Conservation (phyloP, 1,140 invertebrate genomes). For the Trichoplusia ni region DNA sequence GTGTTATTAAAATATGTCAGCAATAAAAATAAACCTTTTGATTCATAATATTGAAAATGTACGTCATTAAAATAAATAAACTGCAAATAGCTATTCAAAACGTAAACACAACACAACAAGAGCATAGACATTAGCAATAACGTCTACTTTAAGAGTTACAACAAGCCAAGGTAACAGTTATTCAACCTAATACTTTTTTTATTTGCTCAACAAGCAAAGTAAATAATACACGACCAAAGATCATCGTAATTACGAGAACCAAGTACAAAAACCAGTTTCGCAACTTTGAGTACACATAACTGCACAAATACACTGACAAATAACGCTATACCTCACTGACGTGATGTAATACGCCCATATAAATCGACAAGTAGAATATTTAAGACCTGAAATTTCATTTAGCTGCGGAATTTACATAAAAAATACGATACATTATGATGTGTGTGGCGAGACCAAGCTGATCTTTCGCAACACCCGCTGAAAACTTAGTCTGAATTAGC, state of each 20-base stretch:
- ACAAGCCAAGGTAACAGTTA: conserved; percentile 7
- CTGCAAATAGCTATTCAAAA: no score
- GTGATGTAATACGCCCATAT: conserved; percentile 16
- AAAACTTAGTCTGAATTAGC: not conserved
- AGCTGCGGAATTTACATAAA: conserved; percentile 4
- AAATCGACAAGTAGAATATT: not conserved
- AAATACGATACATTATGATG: conserved; percentile 2
- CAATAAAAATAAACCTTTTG: no score
- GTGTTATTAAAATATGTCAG: no score
- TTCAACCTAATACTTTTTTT: conserved; percentile 5
- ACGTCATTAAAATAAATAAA: no score
- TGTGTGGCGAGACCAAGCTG: conserved; percentile 27
- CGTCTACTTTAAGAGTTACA: no score
- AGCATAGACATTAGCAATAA: no score
- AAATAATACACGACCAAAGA: conserved; percentile 18
- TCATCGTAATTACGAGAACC: conserved; percentile 15
- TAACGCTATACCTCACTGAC: not conserved
- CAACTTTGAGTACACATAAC: not conserved
- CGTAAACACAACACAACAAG: no score
- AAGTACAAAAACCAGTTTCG: conserved; percentile 32
- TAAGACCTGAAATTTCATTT: not conserved
- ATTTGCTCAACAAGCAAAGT: not conserved
- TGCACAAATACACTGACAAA: not conserved
- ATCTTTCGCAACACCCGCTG: not conserved
- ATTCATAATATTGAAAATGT: no score